Evolutionary conservation across 2,113 vertebrate species (phyloP).

Genomic region (Empidonax alnorum): DNA sequence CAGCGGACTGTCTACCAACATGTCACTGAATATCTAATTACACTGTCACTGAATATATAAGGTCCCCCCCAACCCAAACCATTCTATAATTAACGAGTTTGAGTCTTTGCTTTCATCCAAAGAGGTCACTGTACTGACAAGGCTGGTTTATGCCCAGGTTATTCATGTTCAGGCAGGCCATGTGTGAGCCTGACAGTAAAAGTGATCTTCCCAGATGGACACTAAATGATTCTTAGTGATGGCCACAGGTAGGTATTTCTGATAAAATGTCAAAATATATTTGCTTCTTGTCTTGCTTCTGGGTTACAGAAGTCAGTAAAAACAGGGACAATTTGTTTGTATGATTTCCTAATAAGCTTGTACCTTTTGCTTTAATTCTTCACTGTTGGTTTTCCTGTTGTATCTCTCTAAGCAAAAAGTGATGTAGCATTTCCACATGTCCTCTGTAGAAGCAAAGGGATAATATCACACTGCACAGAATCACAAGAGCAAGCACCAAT

Average conservation of each 20-base stretch:
- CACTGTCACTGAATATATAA: neutral
- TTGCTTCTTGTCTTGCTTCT: neutral
- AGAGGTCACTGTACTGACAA: neutral
- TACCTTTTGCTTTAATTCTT: constrained; percentile 86
- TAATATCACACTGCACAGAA: neutral
- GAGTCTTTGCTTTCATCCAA: neutral
- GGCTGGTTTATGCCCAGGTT: neutral
- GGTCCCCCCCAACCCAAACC: neutral
- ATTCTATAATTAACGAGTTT: neutral
- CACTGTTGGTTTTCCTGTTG: constrained; percentile 89
- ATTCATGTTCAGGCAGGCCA: neutral
- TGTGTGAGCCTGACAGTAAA: neutral
- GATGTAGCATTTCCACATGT: constrained; percentile 92
- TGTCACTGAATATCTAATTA: neutral
- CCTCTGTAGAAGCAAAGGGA: constrained; percentile 74
- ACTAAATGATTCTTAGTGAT: neutral
- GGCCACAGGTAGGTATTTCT: neutral
- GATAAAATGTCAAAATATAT: neutral
- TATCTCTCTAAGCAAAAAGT: constrained; percentile 87
- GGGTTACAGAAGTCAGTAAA: neutral
- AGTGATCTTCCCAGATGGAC: neutral
- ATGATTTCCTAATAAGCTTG: neutral
- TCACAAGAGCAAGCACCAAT: neutral
- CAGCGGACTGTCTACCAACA: neutral
- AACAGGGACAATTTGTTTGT: neutral